Base-by-base conservation (phyloP, 2,888 invertebrate species). In the Hirtodrosophila confusa region DNA sequence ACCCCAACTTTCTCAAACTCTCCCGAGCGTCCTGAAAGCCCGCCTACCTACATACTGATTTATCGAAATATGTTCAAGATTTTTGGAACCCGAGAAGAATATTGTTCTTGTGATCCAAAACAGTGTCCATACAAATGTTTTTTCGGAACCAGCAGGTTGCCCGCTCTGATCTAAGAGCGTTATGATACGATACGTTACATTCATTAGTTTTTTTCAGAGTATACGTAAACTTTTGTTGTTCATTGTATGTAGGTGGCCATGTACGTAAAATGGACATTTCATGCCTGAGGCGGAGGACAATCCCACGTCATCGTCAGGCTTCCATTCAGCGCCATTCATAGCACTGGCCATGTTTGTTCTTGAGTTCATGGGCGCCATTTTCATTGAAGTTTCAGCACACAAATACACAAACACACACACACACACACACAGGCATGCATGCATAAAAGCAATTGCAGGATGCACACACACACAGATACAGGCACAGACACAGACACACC, bases 341-440 rank as follows among this genome's bases (percentile, higher is more conserved):
- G 69, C 29, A 57, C 53, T 27, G 60, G 45, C 57, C 53, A 36
- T 51, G 72, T 68, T 66, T 43, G 60, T 57, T 56, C 74, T 73
- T 83, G 82, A 82, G 82, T 82, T 82, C 82, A 82, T 78, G 82
- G 82, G 75, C 82, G 54, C 48, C 58, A 62, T 75, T 63, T 86
- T 82, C 82, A 82, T 82, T 82, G 86, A 82, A 80, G 83, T 79
- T 77, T 43, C 40, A 55, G 31, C 11, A 41, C 61, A 65, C 41
- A 63, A 45, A 58, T 57, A 41, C 11, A 44, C 10, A 41, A 17
- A 49, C 10, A 37, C 27, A 29, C 7, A 27, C 7, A 31, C 29
- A 24, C 29, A 24, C 50, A 45, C 40, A 43, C 47, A 47, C 33
- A 29, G 29, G 27, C 49, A 33, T 62, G 56, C 53, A 61, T 40